Base-by-base conservation (phyloP, 1,140 invertebrate genomes). In the Drosophila eugracilis region DNA sequence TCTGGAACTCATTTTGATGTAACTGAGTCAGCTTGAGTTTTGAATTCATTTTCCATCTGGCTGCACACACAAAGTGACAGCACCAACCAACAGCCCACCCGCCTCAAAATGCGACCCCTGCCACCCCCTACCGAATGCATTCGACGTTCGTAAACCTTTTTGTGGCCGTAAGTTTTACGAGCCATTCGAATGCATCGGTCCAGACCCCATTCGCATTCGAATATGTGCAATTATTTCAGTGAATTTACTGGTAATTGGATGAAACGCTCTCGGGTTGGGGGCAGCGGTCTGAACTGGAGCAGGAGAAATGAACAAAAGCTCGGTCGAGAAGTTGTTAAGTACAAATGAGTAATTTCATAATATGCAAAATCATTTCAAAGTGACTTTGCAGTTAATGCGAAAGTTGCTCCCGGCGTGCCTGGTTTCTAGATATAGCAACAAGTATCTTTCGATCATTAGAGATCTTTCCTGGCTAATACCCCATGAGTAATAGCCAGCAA, bases 11-110 rank as follows among this genome's bases (percentile, higher is more conserved):
- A 48, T 63, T 62, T 22, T 30, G 67, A 28, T 65, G 48, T 48
- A 74, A 41, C 54, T 53, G 71, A 63, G 55, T 65, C 60, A 65
- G 55, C 41, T 37, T 7, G 41, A 63, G 75, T 73, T 85, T 70
- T 73, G 81, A 86, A 80, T 85, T 86, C 45, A 86, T 85, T 85
- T 84, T 85, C 81, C 80, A 63, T 86, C 65, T 80, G 80, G 76
- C 54, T 86, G 80, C 52, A 65, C 75, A 76, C 67, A 70, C 67
- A 77, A 79, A 80, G 69, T 80, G 75, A 78, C 72, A 55, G 57
- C 44, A 24, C 5, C 37, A 0, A 10, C 55, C 49, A 34, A 24
- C 54, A 19, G 5, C 45, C 19, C 39, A 22, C 34, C 9, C 7
- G 3, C 12, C 34, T 42, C 3, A 30, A 57, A 42, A 21, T 19